These are phyloP conservation scores for Hyperoodon ampullatus DNA, from an alignment of 2,113 vertebrate species.

Conservation along the genomic window DNA sequence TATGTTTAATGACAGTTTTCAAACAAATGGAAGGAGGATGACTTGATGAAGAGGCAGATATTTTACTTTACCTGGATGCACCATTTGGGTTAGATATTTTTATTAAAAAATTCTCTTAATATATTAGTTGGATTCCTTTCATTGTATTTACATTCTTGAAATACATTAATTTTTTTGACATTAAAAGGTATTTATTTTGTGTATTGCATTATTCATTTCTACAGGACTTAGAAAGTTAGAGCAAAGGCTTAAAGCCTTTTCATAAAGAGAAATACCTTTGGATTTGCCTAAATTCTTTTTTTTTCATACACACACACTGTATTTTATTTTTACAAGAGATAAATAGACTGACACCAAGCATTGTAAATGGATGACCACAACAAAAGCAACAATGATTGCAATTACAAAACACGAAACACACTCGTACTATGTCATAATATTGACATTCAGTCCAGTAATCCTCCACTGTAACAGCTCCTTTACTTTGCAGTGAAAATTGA, in stretches of 20 bases:
- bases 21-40: background rate
- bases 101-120: background rate
- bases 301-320: too few relatives aligned
- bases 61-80: background rate
- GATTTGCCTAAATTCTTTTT: background rate
- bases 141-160: background rate
- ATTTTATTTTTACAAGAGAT: too few relatives aligned
- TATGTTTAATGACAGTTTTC: background rate
- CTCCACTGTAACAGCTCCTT: too few relatives aligned
- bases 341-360: too few relatives aligned
- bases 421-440: too few relatives aligned
- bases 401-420: too few relatives aligned
- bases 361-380: too few relatives aligned
- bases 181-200: background rate
- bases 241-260: background rate
- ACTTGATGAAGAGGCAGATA: background rate
- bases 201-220: background rate
- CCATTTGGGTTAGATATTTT: background rate
- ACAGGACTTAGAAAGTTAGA: background rate
- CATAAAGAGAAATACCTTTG: background rate
- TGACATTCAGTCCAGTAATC: too few relatives aligned
- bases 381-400: too few relatives aligned
- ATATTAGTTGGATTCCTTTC: background rate
- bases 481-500: too few relatives aligned
- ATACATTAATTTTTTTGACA: background rate